Conservation (phyloP, 2,797 vertebrate genomes). For the Poeciliopsis paucimaculata region DNA sequence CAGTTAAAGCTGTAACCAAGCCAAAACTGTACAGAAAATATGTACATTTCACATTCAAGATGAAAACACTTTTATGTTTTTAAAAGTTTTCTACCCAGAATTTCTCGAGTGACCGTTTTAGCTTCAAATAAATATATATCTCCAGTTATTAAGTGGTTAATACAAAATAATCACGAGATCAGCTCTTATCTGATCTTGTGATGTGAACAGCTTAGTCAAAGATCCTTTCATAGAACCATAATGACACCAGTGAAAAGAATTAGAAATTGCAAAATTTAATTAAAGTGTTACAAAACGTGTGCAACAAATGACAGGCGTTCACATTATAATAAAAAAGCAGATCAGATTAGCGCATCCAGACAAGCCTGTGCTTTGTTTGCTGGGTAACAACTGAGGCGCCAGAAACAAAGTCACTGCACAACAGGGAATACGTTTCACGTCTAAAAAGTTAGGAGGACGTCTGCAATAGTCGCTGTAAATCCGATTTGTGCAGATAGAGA, state of each 20-base stretch:
- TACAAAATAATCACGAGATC: no score
- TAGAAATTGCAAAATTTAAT: slow-evolving; percentile 36
- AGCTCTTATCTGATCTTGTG: no score
- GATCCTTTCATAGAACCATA: slow-evolving; percentile 28
- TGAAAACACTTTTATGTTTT: no score
- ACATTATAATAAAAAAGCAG: neutral
- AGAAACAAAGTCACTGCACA: neutral
- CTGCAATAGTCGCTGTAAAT: neutral
- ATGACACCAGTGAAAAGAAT: slow-evolving; percentile 25
- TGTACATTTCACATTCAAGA: no score
- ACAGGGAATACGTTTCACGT: neutral
- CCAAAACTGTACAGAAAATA: no score
- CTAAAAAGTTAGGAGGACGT: neutral
- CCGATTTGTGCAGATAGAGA: neutral
- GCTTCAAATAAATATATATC: no score
- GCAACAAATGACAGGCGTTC: slow-evolving; percentile 4
- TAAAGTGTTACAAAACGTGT: slow-evolving; percentile 31
- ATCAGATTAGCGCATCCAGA: neutral
- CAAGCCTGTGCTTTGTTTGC: neutral
- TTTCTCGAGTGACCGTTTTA: no score
- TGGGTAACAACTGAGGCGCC: neutral
- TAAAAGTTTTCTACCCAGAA: no score
- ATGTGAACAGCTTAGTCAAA: slow-evolving; percentile 26
- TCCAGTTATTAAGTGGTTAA: no score
- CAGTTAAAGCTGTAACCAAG: neutral